A percentile compares a stretch with the other conserved stretches of the same genome.
Conservation (phyloP, 2,113 vertebrate genomes). For the Tichodroma muraria region DNA sequence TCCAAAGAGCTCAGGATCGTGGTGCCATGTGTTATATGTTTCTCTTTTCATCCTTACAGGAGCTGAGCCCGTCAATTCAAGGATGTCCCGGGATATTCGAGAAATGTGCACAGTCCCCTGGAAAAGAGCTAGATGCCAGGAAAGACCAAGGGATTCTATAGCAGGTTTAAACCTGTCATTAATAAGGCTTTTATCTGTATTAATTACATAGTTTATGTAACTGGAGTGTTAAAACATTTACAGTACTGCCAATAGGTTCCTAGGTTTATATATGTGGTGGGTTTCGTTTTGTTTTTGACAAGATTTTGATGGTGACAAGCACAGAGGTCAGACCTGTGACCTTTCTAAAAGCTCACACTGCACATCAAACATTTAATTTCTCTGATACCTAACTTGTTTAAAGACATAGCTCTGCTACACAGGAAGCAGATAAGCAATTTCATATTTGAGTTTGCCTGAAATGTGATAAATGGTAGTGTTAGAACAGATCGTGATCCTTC, state of each 20-base stretch:
- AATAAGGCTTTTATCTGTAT: not conserved
- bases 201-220: not conserved
- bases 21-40: not conserved
- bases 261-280: no score
- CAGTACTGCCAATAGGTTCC: not conserved
- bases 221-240: not conserved
- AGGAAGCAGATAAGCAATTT: not conserved
- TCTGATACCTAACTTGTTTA: not conserved
- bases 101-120: not conserved
- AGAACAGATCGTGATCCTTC: not conserved
- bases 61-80: not conserved
- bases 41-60: not conserved
- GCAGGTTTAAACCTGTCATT: not conserved
- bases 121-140: not conserved
- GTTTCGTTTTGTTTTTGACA: not conserved
- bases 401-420: not conserved
- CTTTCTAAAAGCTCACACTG: not conserved
- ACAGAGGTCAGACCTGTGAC: not conserved
- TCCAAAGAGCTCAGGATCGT: not conserved
- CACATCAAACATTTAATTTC: not conserved
- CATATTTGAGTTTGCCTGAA: not conserved
- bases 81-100: fast-evolving
- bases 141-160: not conserved
- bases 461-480: not conserved
- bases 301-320: not conserved